Evolutionary conservation across 2,113 vertebrate species (phyloP).

Genomic region (Thermophis baileyi): DNA sequence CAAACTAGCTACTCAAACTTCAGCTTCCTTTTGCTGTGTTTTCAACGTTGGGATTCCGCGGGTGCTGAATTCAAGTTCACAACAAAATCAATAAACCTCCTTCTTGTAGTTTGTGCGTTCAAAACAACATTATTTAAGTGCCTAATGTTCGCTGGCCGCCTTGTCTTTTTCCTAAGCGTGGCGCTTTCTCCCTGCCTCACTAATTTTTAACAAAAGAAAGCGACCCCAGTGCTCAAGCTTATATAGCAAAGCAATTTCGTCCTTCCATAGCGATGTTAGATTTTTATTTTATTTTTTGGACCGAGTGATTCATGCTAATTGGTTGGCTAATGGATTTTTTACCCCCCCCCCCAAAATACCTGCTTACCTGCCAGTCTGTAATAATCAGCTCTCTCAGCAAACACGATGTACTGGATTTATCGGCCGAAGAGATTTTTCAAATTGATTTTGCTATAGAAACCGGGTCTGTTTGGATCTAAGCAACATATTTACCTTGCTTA

Average conservation of each 20-base stretch:
- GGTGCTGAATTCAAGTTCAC: not conserved
- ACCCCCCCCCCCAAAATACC: not conserved
- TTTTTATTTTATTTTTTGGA: slow-evolving; percentile 22
- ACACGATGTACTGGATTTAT: not conserved
- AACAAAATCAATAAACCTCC: not conserved
- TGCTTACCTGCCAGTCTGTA: not conserved
- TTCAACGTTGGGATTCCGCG: not conserved
- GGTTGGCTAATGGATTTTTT: not conserved
- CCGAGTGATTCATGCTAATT: not conserved
- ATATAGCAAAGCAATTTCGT: slow-evolving; percentile 10
- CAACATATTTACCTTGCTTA: not conserved
- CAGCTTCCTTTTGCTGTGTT: not conserved
- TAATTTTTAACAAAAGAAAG: not conserved
- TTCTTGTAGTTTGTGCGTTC: not conserved
- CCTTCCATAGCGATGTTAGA: accelerated
- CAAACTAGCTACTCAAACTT: not conserved
- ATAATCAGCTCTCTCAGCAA: not conserved
- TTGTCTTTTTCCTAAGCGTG: not conserved
- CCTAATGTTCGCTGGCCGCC: too few species aligned
- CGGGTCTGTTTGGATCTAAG: not conserved
- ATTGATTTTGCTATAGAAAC: not conserved
- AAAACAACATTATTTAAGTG: not conserved
- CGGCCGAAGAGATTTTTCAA: not conserved
- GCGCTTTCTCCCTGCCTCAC: not conserved
- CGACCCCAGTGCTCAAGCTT: not conserved